These are phyloP conservation scores for Lepidurus arcticus DNA, from an alignment of 1,140 invertebrate genomes.

Conservation along the genomic window DNA sequence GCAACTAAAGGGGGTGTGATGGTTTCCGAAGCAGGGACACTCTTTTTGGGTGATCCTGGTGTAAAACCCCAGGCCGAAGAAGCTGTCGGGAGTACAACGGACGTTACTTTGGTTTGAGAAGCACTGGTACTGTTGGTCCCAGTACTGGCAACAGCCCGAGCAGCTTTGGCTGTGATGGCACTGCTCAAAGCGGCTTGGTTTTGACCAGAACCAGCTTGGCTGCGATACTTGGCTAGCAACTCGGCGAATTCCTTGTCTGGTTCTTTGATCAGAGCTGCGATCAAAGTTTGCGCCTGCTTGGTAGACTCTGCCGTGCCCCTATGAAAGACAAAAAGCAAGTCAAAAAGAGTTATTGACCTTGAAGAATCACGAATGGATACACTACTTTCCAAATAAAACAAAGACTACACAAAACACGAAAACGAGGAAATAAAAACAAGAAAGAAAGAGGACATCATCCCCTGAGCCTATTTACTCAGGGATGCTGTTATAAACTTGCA, in stretches of 20 bases:
- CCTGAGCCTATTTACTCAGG: too few species aligned
- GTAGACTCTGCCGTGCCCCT: constrained; percentile 84
- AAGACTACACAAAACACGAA: too few species aligned
- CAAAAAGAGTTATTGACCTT: not conserved
- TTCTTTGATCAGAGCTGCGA: constrained; percentile 81
- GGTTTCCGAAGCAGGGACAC: constrained; percentile 33
- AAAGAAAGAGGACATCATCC: too few species aligned
- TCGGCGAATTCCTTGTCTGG: constrained; percentile 84
- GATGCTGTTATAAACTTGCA: too few species aligned
- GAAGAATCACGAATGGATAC: too few species aligned
- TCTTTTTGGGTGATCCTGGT: constrained; percentile 31
- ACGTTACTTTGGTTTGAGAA: constrained; percentile 33
- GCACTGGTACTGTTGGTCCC: constrained; percentile 31
- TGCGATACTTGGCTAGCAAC: constrained; percentile 65
- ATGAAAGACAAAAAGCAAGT: constrained; percentile 39
- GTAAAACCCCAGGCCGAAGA: constrained; percentile 34
- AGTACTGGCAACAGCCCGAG: constrained; percentile 26
- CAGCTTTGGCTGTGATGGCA: constrained; percentile 28
- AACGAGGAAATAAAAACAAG: too few species aligned
- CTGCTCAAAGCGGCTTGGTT: constrained; percentile 27
- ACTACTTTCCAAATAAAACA: too few species aligned
- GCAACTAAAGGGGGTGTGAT: constrained; percentile 27
- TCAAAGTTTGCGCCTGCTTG: constrained; percentile 79
- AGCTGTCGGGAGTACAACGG: constrained; percentile 41
- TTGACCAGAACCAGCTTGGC: constrained; percentile 32